Conservation (phyloP, 2,797 vertebrate species). For the Salarias fasciatus region DNA sequence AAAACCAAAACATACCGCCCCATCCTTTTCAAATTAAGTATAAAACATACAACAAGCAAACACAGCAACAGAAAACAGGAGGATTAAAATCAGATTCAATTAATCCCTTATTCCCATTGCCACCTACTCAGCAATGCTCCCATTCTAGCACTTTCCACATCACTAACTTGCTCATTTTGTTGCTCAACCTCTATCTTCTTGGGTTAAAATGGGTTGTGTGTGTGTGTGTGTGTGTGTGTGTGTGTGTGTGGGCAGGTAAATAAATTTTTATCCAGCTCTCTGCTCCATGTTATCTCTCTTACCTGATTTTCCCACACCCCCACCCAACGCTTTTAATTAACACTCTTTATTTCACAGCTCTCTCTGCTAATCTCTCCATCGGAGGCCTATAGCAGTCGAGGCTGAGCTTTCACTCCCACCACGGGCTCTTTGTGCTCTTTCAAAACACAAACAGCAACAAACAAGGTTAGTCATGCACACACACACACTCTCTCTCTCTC, state of each 20-base stretch:
- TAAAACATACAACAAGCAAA: slow-evolving; percentile 38
- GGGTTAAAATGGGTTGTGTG: slow-evolving; percentile 62
- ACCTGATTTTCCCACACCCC: slow-evolving; percentile 75
- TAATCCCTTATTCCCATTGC: slow-evolving; percentile 68
- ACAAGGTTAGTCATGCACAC: slow-evolving; percentile 33
- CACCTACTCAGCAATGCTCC: slow-evolving; percentile 60
- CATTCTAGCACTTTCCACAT: slow-evolving; percentile 71
- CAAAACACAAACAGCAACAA: slow-evolving; percentile 62
- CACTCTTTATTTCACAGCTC: slow-evolving; percentile 70
- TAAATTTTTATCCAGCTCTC: slow-evolving; percentile 61
- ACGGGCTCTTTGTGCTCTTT: slow-evolving; percentile 59
- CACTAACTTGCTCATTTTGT: slow-evolving; percentile 71
- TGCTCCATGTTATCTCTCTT: slow-evolving; percentile 68
- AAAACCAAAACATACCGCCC: slow-evolving; percentile 11
- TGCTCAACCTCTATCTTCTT: slow-evolving; percentile 59
- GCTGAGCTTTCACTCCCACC: slow-evolving; percentile 70
- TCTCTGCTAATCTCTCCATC: slow-evolving; percentile 72
- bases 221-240: slow-evolving; percentile 38
- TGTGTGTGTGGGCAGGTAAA: slow-evolving; percentile 50
- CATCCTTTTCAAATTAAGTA: slow-evolving; percentile 22
- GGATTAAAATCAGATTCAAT: slow-evolving; percentile 75
- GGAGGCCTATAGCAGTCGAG: slow-evolving; percentile 55
- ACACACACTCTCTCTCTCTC: slow-evolving; percentile 18
- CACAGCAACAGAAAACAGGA: slow-evolving; percentile 39
- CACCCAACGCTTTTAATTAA: slow-evolving; percentile 75